Conservation (phyloP, 2,888 invertebrate species). For the Leptinotarsa haldemani region DNA sequence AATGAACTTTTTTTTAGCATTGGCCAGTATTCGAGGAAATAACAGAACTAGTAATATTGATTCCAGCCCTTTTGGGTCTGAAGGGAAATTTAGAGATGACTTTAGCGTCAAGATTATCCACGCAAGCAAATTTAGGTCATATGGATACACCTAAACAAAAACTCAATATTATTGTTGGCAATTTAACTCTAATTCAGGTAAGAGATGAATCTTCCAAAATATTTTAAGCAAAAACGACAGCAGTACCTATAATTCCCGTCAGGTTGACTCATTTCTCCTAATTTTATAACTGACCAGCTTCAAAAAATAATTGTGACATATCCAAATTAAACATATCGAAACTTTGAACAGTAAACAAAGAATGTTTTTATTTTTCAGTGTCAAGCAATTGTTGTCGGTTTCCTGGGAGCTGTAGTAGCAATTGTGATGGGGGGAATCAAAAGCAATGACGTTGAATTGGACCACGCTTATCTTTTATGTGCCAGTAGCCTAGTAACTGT, state of each 20-base stretch:
- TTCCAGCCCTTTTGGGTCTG: constrained; percentile 81
- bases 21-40: constrained; percentile 79
- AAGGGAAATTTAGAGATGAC: constrained; percentile 90
- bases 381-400: constrained; percentile 79
- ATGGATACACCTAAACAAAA: constrained; percentile 77
- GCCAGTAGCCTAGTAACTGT: constrained; percentile 82
- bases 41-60: constrained; percentile 79
- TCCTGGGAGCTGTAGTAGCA: constrained; percentile 77
- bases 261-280: background rate
- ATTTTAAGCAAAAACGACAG: too few species aligned
- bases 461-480: constrained; percentile 78
- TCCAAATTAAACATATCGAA: too few species aligned
- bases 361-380: constrained; percentile 65
- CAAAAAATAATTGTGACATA: too few species aligned
- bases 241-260: too few species aligned
- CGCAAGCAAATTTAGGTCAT: constrained; percentile 81
- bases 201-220: background rate
- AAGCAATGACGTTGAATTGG: constrained; percentile 72
- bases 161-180: constrained; percentile 76
- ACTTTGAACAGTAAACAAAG: background rate
- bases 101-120: constrained; percentile 81
- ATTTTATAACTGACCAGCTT: too few species aligned
- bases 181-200: constrained; percentile 81
- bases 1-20: constrained; percentile 67
- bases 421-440: constrained; percentile 76